These are phyloP conservation scores for Calcarius lapponicus DNA, from an alignment of 2,797 vertebrate species.

Conservation along the genomic window DNA sequence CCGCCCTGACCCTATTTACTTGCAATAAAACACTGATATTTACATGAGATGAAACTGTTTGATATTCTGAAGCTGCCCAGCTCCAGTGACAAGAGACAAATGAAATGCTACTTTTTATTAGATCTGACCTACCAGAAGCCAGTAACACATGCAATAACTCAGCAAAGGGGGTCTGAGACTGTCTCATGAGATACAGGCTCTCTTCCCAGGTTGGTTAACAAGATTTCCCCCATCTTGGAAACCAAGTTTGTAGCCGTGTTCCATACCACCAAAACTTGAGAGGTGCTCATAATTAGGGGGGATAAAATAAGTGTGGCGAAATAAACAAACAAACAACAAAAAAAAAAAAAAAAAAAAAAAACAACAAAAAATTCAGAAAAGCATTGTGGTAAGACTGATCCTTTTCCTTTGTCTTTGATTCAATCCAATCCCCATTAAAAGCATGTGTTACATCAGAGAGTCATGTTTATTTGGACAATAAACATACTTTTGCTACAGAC, in stretches of 20 bases:
- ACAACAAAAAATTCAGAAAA: not conserved
- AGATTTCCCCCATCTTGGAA: not conserved
- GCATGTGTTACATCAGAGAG: not conserved
- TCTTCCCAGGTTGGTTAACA: not conserved
- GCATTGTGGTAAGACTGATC: not conserved
- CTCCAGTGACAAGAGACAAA: constrained; percentile 20
- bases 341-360: not conserved
- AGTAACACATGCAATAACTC: not conserved
- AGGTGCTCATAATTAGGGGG: not conserved
- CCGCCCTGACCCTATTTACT: not conserved
- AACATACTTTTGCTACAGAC: not conserved
- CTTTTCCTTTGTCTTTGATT: not conserved
- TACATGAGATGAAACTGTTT: not conserved
- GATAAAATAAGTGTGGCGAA: not conserved
- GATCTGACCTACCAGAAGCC: not conserved
- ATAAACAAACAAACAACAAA: not conserved
- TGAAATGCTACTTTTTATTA: constrained; percentile 22
- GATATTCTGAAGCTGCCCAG: not conserved
- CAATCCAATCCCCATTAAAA: not conserved
- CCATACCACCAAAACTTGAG: not conserved
- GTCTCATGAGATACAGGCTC: not conserved
- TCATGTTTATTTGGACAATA: not conserved
- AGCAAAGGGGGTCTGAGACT: not conserved
- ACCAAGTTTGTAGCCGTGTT: not conserved
- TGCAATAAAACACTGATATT: not conserved